Percentiles rank a stretch among this genome's conserved stretches.
phyloP scores from a whole-genome alignment of 2,888 invertebrate genomes.

The Drosophila affinis region DNA sequence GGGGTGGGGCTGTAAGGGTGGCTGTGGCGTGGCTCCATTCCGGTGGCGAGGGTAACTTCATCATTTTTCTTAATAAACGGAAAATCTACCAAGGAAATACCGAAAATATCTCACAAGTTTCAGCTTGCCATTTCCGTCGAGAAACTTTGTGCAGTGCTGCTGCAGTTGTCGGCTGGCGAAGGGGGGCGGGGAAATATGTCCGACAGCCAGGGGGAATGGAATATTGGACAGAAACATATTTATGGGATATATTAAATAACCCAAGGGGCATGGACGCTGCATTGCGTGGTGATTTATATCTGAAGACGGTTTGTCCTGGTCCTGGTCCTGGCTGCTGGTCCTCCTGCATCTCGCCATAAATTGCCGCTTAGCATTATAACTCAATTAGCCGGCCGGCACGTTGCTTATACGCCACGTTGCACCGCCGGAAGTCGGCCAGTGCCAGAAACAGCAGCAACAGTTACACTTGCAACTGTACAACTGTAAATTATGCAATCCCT shows the following conservation, averaged over 20 bases:
- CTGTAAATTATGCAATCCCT: slow-evolving; percentile 67
- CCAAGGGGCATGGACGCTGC: neutral
- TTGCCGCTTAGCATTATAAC: slow-evolving; percentile 67
- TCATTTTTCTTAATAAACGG: slow-evolving; percentile 47
- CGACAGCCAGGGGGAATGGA: slow-evolving; percentile 6
- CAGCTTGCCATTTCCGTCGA: slow-evolving; percentile 40
- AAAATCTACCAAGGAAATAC: slow-evolving; percentile 31
- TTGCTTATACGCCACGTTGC: slow-evolving; percentile 54
- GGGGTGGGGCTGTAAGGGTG: neutral
- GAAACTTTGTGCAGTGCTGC: slow-evolving; percentile 24
- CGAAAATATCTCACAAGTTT: slow-evolving; percentile 39
- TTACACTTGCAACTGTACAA: slow-evolving; percentile 40
- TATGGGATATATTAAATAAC: slow-evolving; percentile 32
- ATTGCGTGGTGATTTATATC: slow-evolving; percentile 35
- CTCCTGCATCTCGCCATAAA: slow-evolving; percentile 49
- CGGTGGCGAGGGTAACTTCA: slow-evolving; percentile 14
- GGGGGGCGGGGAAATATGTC: slow-evolving; percentile 24
- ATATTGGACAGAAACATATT: slow-evolving; percentile 18
- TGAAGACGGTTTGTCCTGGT: slow-evolving; percentile 15
- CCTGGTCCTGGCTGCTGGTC: slow-evolving; percentile 12
- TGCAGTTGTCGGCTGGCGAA: slow-evolving; percentile 38
- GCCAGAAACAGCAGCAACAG: slow-evolving; percentile 22
- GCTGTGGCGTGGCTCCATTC: slow-evolving; percentile 2
- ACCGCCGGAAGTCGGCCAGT: slow-evolving; percentile 26
- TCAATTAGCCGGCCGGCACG: slow-evolving; percentile 58